These are phyloP conservation scores for Candoia aspera DNA, from an alignment of 2,113 vertebrate genomes.

Conservation along the genomic window DNA sequence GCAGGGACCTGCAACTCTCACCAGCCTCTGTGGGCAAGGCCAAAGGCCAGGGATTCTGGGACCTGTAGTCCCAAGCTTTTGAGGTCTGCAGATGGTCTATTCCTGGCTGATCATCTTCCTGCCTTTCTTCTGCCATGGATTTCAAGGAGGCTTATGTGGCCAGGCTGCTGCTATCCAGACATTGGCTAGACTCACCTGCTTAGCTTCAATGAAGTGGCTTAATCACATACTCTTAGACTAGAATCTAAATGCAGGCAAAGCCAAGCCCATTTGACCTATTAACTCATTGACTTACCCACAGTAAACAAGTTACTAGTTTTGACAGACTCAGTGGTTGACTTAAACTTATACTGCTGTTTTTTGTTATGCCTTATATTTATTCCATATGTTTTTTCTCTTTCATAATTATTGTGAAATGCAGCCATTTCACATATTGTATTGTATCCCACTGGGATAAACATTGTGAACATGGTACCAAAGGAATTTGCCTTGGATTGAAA, in stretches of 20 bases:
- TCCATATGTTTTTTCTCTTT: conserved; percentile 70
- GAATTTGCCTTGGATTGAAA: conserved; percentile 62
- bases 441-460: conserved; percentile 61
- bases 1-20: neutral
- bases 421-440: conserved; percentile 55
- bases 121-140: neutral
- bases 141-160: neutral
- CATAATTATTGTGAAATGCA: conserved; percentile 63
- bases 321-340: conserved; percentile 71
- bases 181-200: neutral
- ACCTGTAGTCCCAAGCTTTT: neutral
- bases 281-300: conserved; percentile 62
- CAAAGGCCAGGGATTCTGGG: neutral
- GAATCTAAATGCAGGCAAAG: conserved; percentile 21
- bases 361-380: conserved; percentile 65
- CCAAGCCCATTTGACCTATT: conserved; percentile 61
- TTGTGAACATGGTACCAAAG: conserved; percentile 55
- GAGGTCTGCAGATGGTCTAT: neutral
- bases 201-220: neutral
- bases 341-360: conserved; percentile 66
- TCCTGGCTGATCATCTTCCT: neutral
- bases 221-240: neutral
- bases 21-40: neutral
- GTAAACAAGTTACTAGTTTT: conserved; percentile 72
- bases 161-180: neutral